These are phyloP conservation scores for Cherax quadricarinatus DNA, from an alignment of 1,140 invertebrate genomes.

Conservation along the genomic window DNA sequence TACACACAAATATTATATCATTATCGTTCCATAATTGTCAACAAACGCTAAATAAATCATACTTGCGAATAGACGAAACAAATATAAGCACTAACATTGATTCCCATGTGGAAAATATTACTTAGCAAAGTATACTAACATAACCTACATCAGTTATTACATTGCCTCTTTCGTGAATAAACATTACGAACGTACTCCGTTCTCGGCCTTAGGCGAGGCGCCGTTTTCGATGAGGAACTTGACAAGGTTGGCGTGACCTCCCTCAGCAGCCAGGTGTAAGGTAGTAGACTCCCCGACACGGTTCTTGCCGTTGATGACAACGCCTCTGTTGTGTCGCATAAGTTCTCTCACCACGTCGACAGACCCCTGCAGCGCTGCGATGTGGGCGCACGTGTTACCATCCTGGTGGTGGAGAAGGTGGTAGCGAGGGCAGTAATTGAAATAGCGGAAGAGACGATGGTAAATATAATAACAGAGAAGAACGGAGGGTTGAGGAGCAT, in stretches of 20 bases:
- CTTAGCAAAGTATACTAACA: not conserved
- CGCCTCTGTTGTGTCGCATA: slow-evolving; percentile 97
- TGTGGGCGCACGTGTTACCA: slow-evolving; percentile 98
- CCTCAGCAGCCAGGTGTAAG: slow-evolving; percentile 96
- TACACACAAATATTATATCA: no score
- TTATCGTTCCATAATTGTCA: no score
- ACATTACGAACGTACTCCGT: slow-evolving; percentile 81
- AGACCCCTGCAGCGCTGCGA: slow-evolving; percentile 98
- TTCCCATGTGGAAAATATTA: not conserved
- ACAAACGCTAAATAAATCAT: no score
- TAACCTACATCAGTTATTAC: not conserved
- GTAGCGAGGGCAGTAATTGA: no score
- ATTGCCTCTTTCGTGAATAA: not conserved
- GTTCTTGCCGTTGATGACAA: slow-evolving; percentile 96
- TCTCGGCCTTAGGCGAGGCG: slow-evolving; percentile 97
- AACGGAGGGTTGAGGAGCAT: no score
- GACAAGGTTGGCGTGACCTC: slow-evolving; percentile 96
- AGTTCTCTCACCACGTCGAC: slow-evolving; percentile 98
- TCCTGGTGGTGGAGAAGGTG: slow-evolving; percentile 79
- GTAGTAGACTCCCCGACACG: slow-evolving; percentile 97
- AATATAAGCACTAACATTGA: not conserved
- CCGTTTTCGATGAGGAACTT: slow-evolving; percentile 94
- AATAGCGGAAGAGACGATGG: no score
- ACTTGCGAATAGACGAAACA: not conserved
- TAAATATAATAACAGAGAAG: no score